Percentiles rank a stretch among this genome's conserved stretches.
Evolutionary conservation across 1,140 invertebrate genomes (phyloP).

Genomic region (Asobara japonica): DNA sequence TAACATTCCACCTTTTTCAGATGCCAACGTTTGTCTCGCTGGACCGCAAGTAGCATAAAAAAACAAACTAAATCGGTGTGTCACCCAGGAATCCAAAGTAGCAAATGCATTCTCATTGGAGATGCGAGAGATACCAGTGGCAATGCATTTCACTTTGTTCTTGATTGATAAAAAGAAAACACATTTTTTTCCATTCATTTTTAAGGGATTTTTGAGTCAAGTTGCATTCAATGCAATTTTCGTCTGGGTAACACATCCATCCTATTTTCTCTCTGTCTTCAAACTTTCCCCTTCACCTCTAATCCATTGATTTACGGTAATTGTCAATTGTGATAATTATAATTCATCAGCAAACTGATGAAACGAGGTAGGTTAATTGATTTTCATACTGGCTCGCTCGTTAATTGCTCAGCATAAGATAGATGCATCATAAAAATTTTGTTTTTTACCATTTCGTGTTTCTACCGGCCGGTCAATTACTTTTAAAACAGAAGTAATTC

Average conservation of each 20-base stretch:
- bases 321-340: too few relatives aligned
- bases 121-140: neutral
- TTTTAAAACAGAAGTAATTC: too few relatives aligned
- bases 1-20: constrained; percentile 39
- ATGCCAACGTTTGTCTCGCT: constrained; percentile 35
- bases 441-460: too few relatives aligned
- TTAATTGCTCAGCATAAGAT: too few relatives aligned
- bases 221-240: neutral
- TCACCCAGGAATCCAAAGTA: constrained; percentile 1
- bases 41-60: constrained; percentile 19
- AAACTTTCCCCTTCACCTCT: neutral
- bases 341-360: too few relatives aligned
- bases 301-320: too few relatives aligned
- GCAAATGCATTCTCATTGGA: neutral
- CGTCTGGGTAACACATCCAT: constrained; percentile 17
- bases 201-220: neutral
- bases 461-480: too few relatives aligned
- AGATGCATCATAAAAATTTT: too few relatives aligned
- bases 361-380: too few relatives aligned
- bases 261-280: constrained; percentile 31
- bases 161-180: neutral
- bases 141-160: neutral
- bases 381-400: too few relatives aligned
- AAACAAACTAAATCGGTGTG: neutral
- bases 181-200: neutral